Conservation (phyloP, 2,797 vertebrate genomes). For the Etheostoma perlongum region DNA sequence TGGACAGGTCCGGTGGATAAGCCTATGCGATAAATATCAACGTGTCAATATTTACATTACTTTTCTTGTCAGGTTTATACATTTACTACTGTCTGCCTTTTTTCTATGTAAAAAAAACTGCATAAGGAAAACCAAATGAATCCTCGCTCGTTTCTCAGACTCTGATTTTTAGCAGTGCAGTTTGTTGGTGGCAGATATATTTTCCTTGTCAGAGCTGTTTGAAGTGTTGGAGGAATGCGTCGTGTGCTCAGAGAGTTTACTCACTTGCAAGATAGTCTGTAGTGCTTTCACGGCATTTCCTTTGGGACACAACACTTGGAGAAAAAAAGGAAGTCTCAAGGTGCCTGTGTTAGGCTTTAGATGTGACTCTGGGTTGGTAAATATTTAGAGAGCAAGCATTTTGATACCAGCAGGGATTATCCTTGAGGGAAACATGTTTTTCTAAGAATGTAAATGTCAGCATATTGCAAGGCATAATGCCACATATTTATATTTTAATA, state of each 20-base stretch:
- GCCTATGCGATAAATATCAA: conserved; percentile 46
- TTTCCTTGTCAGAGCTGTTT: conserved; percentile 59
- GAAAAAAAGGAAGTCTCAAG: conserved; percentile 69
- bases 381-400: conserved; percentile 87
- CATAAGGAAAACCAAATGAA: conserved; percentile 25
- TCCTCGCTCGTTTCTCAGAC: conserved; percentile 27
- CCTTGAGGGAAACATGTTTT: conserved; percentile 78
- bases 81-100: conserved; percentile 45
- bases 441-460: conserved; percentile 81
- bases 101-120: conserved; percentile 21
- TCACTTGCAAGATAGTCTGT: conserved; percentile 74
- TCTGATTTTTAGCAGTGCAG: conserved; percentile 54
- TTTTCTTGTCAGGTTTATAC: conserved; percentile 50
- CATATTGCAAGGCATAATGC: conserved; percentile 62
- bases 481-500: conserved; percentile 60
- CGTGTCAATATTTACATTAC: conserved; percentile 73
- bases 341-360: conserved; percentile 78
- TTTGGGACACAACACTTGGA: conserved; percentile 77
- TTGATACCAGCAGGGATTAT: conserved; percentile 83
- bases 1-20: conserved; percentile 42
- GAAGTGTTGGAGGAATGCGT: conserved; percentile 69
- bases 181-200: conserved; percentile 64
- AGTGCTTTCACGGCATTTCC: conserved; percentile 76
- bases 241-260: conserved; percentile 71
- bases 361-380: conserved; percentile 82